Conservation (phyloP, 2,888 invertebrate genomes). For the Lamproptera curius region DNA sequence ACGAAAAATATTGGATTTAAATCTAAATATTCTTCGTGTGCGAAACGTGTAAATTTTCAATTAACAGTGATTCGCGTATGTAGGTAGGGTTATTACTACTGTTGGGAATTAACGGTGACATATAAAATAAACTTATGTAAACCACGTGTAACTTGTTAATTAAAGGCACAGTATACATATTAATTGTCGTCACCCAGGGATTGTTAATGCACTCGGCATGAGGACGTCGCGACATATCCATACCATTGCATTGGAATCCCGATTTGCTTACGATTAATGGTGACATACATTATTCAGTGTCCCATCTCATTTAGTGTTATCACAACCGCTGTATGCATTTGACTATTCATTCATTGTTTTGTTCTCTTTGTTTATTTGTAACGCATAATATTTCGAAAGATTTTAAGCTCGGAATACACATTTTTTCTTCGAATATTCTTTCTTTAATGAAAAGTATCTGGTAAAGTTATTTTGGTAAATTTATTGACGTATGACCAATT, state of each 20-base stretch:
- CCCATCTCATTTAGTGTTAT: too few species aligned
- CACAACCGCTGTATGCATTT: too few species aligned
- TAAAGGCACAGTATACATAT: background rate
- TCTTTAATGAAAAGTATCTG: too few species aligned
- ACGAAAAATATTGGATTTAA: background rate
- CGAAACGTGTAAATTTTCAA: background rate
- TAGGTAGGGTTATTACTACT: background rate
- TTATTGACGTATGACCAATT: too few species aligned
- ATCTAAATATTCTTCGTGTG: background rate
- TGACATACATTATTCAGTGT: background rate
- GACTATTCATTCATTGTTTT: too few species aligned
- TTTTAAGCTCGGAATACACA: too few species aligned
- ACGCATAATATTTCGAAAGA: too few species aligned
- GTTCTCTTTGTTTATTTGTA: too few species aligned
- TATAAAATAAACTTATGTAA: background rate
- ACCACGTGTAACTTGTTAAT: background rate
- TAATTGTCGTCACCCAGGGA: conserved; percentile 10
- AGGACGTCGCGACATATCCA: conserved; percentile 11
- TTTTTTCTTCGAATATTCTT: too few species aligned
- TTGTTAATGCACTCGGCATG: conserved; percentile 17
- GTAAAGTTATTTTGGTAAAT: too few species aligned
- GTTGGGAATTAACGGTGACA: background rate
- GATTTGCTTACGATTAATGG: conserved; percentile 12
- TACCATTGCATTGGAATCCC: conserved; percentile 10
- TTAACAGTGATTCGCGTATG: background rate